These are phyloP conservation scores for Apamea epomidion DNA, from an alignment of 2,888 invertebrate species.

Conservation along the genomic window DNA sequence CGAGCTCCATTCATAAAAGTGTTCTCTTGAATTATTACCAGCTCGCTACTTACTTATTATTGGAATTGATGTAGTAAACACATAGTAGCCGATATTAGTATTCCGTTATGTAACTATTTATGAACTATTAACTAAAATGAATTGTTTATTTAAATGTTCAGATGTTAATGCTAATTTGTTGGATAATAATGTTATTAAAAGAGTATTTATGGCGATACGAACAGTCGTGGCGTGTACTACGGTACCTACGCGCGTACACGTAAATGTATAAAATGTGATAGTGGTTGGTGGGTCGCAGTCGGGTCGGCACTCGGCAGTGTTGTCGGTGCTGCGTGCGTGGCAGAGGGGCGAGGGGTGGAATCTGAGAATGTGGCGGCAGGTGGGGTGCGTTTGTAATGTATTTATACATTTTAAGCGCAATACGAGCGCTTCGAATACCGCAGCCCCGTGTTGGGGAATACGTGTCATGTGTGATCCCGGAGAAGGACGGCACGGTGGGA, in stretches of 20 bases:
- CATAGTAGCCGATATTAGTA: conserved; percentile 68
- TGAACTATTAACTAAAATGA: conserved; percentile 62
- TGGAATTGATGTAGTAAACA: conserved; percentile 79
- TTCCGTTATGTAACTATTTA: conserved; percentile 66
- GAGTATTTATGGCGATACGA: conserved; percentile 38
- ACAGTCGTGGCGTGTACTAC: conserved; percentile 10
- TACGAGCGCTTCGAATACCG: conserved; percentile 47
- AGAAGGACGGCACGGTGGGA: conserved; percentile 12
- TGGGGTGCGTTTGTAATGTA: conserved; percentile 55
- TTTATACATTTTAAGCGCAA: conserved; percentile 58
- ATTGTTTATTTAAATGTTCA: conserved; percentile 67
- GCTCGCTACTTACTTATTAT: conserved; percentile 70
- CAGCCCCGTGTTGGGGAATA: conserved; percentile 13
- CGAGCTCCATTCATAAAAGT: conserved; percentile 82
- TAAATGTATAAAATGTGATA: conserved; percentile 3
- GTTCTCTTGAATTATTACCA: conserved; percentile 79
- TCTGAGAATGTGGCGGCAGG: conserved; percentile 59
- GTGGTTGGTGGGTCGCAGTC: conserved; percentile 31
- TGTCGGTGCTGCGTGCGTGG: conserved; percentile 36
- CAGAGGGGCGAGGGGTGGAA: conserved; percentile 50
- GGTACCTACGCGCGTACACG: conserved; percentile 7
- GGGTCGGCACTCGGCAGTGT: not conserved
- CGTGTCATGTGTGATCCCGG: conserved; percentile 26
- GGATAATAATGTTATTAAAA: conserved; percentile 58
- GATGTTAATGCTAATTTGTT: conserved; percentile 64